phyloP scores from a whole-genome alignment of 92 coral and sea anemone genomes.

The Hydrozoanthus gracilis region DNA sequence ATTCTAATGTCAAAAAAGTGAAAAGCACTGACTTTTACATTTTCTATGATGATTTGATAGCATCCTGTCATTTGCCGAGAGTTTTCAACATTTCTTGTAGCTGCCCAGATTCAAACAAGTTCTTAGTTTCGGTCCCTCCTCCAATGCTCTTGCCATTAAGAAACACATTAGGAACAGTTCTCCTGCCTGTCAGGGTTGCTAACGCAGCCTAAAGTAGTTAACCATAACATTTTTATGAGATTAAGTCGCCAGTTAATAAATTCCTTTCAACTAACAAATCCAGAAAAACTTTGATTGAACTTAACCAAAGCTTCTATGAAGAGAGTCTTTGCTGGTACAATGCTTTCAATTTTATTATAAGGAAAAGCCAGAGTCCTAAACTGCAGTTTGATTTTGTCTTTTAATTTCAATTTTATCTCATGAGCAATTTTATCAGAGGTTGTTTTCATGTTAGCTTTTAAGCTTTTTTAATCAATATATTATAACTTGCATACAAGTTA shows the following conservation, averaged over 20 bases:
- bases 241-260: neutral
- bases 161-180: slow-evolving; percentile 96
- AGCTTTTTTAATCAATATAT: too few species aligned
- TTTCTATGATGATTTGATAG: neutral
- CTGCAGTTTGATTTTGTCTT: too few species aligned
- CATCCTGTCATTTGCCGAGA: neutral
- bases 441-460: too few species aligned
- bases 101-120: slow-evolving; percentile 85
- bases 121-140: slow-evolving; percentile 92
- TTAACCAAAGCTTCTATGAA: neutral
- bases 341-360: too few species aligned
- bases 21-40: neutral
- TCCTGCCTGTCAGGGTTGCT: slow-evolving; percentile 76
- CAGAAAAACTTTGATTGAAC: neutral
- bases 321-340: too few species aligned
- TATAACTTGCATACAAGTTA: too few species aligned
- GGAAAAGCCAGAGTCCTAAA: too few species aligned
- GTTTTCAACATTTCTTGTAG: slow-evolving; percentile 76
- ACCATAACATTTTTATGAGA: too few species aligned
- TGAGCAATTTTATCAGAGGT: too few species aligned
- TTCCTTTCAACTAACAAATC: neutral
- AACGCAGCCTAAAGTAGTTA: slow-evolving; percentile 72
- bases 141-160: slow-evolving; percentile 93
- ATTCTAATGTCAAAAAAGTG: too few species aligned
- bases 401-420: too few species aligned